These are phyloP conservation scores for Nannobrachium achirus DNA, from an alignment of 2,113 vertebrate species.

Conservation along the genomic window DNA sequence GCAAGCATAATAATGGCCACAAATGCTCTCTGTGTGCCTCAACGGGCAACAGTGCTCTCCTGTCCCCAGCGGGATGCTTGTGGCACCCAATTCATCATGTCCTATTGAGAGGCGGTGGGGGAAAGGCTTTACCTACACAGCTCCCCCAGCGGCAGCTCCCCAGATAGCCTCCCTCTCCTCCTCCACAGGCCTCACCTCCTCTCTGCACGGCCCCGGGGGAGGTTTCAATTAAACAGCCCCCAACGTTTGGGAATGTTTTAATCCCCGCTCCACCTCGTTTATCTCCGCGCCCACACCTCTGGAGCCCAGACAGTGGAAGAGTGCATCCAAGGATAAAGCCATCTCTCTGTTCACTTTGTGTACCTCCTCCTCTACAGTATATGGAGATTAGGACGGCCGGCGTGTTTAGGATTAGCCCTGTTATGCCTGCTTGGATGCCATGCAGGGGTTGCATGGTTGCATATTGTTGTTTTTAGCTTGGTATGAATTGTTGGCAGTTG, in stretches of 20 bases:
- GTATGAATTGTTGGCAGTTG: not conserved
- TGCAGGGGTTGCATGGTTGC: not conserved
- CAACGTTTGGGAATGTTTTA: conserved; percentile 72
- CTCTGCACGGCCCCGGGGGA: conserved; percentile 55
- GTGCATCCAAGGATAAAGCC: conserved; percentile 55
- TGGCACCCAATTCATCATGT: conserved; percentile 77
- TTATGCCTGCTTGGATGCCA: conserved; percentile 32
- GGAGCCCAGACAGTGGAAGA: conserved; percentile 51
- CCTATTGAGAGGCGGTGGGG: conserved; percentile 65
- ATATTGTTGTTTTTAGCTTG: not conserved
- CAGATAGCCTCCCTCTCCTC: conserved; percentile 49
- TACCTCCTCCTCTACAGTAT: conserved; percentile 46
- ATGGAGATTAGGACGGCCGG: conserved; percentile 49
- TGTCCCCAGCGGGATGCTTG: conserved; percentile 55
- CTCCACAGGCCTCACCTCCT: conserved; percentile 17
- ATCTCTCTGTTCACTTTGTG: conserved; percentile 46
- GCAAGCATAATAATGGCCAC: conserved; percentile 51
- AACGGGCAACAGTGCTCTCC: conserved; percentile 42
- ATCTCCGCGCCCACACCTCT: conserved; percentile 71
- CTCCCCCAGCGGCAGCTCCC: conserved; percentile 45
- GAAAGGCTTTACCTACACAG: conserved; percentile 63
- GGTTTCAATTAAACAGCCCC: conserved; percentile 78
- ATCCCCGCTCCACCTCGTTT: conserved; percentile 70
- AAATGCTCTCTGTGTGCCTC: conserved; percentile 28
- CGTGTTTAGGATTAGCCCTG: conserved; percentile 39